Percentiles rank a stretch among this genome's conserved stretches.
These are phyloP conservation scores for Phylloscopus trochilus DNA, from an alignment of 2,113 vertebrate genomes.

Conservation along the genomic window DNA sequence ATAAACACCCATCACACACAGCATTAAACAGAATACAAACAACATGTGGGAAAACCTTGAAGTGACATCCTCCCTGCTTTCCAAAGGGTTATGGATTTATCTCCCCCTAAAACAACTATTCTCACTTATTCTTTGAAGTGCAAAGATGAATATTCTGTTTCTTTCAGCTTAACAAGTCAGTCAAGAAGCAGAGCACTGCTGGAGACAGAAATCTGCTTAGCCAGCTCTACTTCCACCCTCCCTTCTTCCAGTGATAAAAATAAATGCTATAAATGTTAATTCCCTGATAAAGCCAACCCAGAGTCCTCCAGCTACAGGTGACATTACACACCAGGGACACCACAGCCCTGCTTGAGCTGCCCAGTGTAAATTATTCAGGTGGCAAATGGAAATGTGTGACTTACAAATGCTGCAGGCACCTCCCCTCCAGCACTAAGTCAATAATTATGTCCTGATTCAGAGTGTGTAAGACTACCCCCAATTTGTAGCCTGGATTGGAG, in stretches of 20 bases:
- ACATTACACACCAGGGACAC: background rate
- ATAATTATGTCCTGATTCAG: background rate
- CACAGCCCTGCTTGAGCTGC: background rate
- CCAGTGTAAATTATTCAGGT: background rate
- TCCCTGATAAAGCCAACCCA: background rate
- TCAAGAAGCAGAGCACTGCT: background rate
- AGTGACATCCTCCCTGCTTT: background rate
- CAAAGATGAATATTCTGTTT: background rate
- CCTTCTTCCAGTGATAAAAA: background rate
- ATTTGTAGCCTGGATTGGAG: background rate
- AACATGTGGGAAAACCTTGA: rapidly evolving
- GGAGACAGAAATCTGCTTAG: background rate
- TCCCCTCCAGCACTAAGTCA: background rate
- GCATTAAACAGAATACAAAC: background rate
- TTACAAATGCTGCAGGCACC: background rate
- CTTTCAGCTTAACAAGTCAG: background rate
- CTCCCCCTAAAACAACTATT: background rate
- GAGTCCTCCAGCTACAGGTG: background rate
- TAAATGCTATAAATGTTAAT: background rate
- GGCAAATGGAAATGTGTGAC: background rate
- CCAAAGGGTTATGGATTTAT: rapidly evolving
- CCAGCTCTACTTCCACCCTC: background rate
- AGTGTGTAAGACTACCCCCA: background rate
- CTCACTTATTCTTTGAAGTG: background rate
- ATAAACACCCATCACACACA: background rate